phyloP scores from a whole-genome alignment of 1,140 invertebrate genomes.

The Catajapyx aquilonaris region DNA sequence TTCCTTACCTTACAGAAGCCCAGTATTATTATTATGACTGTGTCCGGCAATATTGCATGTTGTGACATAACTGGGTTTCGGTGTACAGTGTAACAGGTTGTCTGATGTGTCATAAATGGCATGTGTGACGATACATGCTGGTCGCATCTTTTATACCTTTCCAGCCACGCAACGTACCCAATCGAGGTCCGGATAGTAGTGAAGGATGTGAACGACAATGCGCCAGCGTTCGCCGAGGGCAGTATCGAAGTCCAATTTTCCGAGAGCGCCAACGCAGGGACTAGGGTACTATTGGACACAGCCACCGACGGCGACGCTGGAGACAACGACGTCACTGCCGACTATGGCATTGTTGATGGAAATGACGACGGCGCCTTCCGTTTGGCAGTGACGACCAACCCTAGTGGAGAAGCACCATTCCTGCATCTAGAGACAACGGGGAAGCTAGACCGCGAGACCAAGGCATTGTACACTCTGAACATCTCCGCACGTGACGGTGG shows the following conservation, averaged over 20 bases:
- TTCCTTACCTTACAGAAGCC: too few relatives aligned
- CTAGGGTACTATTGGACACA: slow-evolving; percentile 62
- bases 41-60: too few relatives aligned
- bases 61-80: too few relatives aligned
- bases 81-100: too few relatives aligned
- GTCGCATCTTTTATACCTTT: too few relatives aligned
- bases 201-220: slow-evolving; percentile 72
- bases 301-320: slow-evolving; percentile 68
- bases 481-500: slow-evolving; percentile 77
- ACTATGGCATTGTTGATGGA: slow-evolving; percentile 69
- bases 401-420: slow-evolving; percentile 67
- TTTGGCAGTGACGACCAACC: slow-evolving; percentile 65
- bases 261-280: slow-evolving; percentile 71
- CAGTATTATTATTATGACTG: too few relatives aligned
- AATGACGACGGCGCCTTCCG: slow-evolving; percentile 73
- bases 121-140: too few relatives aligned
- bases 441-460: slow-evolving; percentile 67
- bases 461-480: slow-evolving; percentile 62
- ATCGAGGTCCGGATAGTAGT: slow-evolving; percentile 75
- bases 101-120: too few relatives aligned
- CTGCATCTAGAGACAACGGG: slow-evolving; percentile 76
- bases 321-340: slow-evolving; percentile 62
- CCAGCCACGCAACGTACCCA: slow-evolving; percentile 78
- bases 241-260: slow-evolving; percentile 68
- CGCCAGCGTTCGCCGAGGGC: slow-evolving; percentile 70